Conservation (phyloP, 2,113 vertebrate species). For the Brienomyrus brachyistius region DNA sequence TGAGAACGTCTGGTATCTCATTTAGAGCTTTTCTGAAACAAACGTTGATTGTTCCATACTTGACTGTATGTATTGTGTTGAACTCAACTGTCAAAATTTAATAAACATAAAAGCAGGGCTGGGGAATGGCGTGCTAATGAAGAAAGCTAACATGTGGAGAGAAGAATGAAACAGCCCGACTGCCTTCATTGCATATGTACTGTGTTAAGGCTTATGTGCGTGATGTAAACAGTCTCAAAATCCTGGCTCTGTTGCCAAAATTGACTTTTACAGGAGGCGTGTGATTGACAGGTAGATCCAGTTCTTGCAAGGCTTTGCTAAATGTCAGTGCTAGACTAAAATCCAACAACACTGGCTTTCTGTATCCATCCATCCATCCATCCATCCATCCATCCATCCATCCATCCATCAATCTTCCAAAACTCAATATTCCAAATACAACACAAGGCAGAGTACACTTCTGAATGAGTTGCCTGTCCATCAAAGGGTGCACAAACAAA, state of each 20-base stretch:
- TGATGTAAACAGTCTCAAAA: neutral
- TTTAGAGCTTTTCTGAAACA: slow-evolving; percentile 27
- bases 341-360: neutral
- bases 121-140: neutral
- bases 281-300: neutral
- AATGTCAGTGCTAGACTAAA: neutral
- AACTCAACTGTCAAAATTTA: neutral
- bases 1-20: slow-evolving; percentile 21
- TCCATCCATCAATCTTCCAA: neutral
- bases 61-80: neutral
- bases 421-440: neutral
- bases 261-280: neutral
- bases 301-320: neutral
- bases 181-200: neutral
- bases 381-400: too few relatives aligned
- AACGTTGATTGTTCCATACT: slow-evolving; percentile 20
- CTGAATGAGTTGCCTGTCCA: neutral
- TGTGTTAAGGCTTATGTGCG: neutral
- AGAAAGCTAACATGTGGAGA: neutral
- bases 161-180: neutral
- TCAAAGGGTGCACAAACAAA: neutral
- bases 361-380: neutral
- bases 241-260: neutral
- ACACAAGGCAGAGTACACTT: neutral
- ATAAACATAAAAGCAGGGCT: neutral